Evolutionary conservation across 2,888 invertebrate species (phyloP), one percentile per base, ranked within the genome.

Genomic region (Steinernema carpocapsae): DNA sequence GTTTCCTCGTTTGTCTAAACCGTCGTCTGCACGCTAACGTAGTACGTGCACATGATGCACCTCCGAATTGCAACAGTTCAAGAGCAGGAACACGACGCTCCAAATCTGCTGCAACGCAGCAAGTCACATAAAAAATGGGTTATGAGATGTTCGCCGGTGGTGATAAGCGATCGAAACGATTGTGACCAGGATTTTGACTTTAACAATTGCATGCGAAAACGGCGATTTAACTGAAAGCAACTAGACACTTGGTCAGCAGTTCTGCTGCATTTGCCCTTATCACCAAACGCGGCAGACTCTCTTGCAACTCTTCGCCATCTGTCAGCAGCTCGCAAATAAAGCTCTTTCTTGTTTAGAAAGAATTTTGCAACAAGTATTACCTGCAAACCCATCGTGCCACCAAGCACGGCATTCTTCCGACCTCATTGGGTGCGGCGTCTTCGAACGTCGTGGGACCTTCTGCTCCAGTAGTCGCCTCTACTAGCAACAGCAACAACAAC

Each of bases 351-450:
- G 7, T 71, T 46, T 51, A 74, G 74, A 94, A 96, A 88, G 97
- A 97, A 90, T 97, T 97, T 89, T 97, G 97, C 90, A 97, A 97
- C 91, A 97, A 96, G 88, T 97, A 97, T 90, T 97, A 97, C 89
- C 91, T 97, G 37, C 96, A 97, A 89, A 97, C 96, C 74, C 97
- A 97, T 90, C 94, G 95, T 88, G 95, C 96, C 37, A 97, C 96
- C 89, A 97, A 96, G 88, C 97, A 97, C 88, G 95, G 95, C 32
- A 94, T 97, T 80, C 52, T 51, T 56, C 37, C 52, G 56, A 29
- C 48, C n/a, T 48, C 72, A 6, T 17, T 64, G 64, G 64, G 64
- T 64, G 32, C 64, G 64, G 19, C 64, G 32, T 32, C 32, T 64
- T 29, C 64, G 17, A 64, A 29, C 64, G 32, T 64, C 32, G 64